phyloP scores from a whole-genome alignment of 2,797 vertebrate genomes.

The Molossus molossus region DNA sequence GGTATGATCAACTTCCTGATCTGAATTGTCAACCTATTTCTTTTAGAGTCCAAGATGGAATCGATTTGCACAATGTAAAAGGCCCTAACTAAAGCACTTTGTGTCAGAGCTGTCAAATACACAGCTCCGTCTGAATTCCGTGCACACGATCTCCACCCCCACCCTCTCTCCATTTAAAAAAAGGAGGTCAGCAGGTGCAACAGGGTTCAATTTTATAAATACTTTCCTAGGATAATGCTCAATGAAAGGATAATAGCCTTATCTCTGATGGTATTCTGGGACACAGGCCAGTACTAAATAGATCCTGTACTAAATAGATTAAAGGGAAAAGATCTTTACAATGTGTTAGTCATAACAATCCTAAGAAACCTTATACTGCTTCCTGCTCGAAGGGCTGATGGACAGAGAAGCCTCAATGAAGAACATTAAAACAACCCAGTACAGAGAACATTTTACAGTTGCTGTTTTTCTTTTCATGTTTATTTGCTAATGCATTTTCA shows the following conservation, averaged over 20 bases:
- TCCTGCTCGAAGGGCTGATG: constrained; percentile 56
- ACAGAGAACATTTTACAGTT: constrained; percentile 34
- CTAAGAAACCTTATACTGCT: constrained; percentile 50
- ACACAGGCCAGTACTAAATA: constrained; percentile 75
- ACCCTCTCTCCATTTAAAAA: constrained; percentile 62
- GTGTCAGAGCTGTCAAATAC: neutral
- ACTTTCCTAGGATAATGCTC: constrained; percentile 79
- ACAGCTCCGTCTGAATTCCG: constrained; percentile 67
- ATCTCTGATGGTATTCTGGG: constrained; percentile 80
- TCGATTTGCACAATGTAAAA: constrained; percentile 68
- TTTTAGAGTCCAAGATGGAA: constrained; percentile 68
- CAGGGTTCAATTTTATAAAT: constrained; percentile 79
- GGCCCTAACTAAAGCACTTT: constrained; percentile 57
- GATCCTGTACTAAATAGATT: constrained; percentile 74
- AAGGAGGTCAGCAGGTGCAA: constrained; percentile 78
- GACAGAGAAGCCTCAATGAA: constrained; percentile 34
- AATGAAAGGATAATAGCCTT: constrained; percentile 81
- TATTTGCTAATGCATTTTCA: constrained; percentile 68
- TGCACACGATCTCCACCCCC: constrained; percentile 32
- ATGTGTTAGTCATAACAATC: constrained; percentile 27
- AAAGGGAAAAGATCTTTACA: constrained; percentile 70
- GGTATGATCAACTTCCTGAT: constrained; percentile 46
- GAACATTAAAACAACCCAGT: neutral
- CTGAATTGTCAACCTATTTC: constrained; percentile 60
- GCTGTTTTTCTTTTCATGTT: constrained; percentile 46